Evolutionary conservation across 2,888 invertebrate species (phyloP).

Genomic region (Auanema freiburgensis): DNA sequence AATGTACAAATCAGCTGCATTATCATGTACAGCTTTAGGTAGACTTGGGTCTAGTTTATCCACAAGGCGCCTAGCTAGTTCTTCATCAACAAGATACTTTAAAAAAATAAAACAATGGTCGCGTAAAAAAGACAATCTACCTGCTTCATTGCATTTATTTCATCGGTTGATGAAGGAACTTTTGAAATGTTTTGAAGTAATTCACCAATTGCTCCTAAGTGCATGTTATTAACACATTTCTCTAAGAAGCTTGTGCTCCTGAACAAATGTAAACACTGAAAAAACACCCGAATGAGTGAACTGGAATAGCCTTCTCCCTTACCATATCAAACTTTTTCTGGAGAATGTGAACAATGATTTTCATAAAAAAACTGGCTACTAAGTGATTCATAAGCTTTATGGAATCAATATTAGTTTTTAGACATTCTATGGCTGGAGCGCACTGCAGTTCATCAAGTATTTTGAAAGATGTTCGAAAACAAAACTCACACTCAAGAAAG

Average conservation of each 20-base stretch:
- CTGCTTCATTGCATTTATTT: slow-evolving; percentile 24
- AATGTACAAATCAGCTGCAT: slow-evolving; percentile 33
- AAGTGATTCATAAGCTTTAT: slow-evolving; percentile 31
- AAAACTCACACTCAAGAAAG: slow-evolving; percentile 27
- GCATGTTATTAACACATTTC: slow-evolving; percentile 30
- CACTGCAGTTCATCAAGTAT: slow-evolving; percentile 20
- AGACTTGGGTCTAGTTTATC: slow-evolving; percentile 20
- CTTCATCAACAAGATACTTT: slow-evolving; percentile 30
- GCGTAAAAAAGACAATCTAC: slow-evolving; percentile 11
- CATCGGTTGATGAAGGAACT: slow-evolving; percentile 21
- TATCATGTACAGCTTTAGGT: slow-evolving; percentile 30
- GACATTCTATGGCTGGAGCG: slow-evolving; percentile 21
- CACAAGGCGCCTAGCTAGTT: slow-evolving; percentile 30
- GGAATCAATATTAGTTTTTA: slow-evolving; percentile 24
- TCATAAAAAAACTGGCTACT: slow-evolving; percentile 40
- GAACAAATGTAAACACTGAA: slow-evolving; percentile 29
- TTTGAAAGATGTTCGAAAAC: too few species aligned
- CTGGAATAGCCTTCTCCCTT: slow-evolving; percentile 1
- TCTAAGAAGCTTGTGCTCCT: slow-evolving; percentile 26
- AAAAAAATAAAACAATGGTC: slow-evolving; percentile 12
- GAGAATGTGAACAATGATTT: slow-evolving; percentile 34
- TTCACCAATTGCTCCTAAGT: slow-evolving; percentile 32
- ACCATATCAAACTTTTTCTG: slow-evolving; percentile 23
- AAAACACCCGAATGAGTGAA: slow-evolving; percentile 4
- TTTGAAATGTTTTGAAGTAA: slow-evolving; percentile 28